These are phyloP conservation scores for Fragum sueziense DNA, from an alignment of 2,888 invertebrate species.

Conservation along the genomic window DNA sequence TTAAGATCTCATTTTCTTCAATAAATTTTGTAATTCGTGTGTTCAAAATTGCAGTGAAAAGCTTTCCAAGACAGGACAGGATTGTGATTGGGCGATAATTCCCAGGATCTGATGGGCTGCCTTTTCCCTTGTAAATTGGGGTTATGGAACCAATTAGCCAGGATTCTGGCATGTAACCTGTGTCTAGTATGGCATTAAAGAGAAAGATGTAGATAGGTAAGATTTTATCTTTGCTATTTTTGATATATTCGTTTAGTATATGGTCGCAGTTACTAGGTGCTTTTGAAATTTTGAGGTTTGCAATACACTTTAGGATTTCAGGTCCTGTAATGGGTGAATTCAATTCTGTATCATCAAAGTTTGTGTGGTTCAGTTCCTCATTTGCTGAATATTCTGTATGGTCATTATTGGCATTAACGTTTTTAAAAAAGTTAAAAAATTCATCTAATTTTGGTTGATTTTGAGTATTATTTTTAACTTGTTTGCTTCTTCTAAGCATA, in stretches of 20 bases:
- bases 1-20: slow-evolving; percentile 29
- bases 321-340: slow-evolving; percentile 26
- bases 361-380: not conserved
- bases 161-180: slow-evolving; percentile 26
- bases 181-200: slow-evolving; percentile 43
- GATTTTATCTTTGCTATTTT: slow-evolving; percentile 24
- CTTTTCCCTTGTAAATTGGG: slow-evolving; percentile 48
- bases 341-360: not conserved
- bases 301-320: slow-evolving; percentile 36
- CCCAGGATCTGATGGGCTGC: slow-evolving; percentile 20
- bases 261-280: slow-evolving; percentile 23
- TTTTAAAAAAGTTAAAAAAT: slow-evolving; percentile 18
- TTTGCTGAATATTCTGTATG: no score
- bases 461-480: not conserved
- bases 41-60: slow-evolving; percentile 41
- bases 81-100: no score
- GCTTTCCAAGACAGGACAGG: slow-evolving; percentile 43
- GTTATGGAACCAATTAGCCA: slow-evolving; percentile 47
- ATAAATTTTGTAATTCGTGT: slow-evolving; percentile 34
- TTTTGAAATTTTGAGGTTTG: slow-evolving; percentile 42
- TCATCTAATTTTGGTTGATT: not conserved
- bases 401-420: not conserved
- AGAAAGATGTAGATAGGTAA: slow-evolving; percentile 17
- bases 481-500: not conserved
- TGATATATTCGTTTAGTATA: slow-evolving; percentile 54